phyloP scores from a whole-genome alignment of 2,113 vertebrate species.

The Eclectus roratus region DNA sequence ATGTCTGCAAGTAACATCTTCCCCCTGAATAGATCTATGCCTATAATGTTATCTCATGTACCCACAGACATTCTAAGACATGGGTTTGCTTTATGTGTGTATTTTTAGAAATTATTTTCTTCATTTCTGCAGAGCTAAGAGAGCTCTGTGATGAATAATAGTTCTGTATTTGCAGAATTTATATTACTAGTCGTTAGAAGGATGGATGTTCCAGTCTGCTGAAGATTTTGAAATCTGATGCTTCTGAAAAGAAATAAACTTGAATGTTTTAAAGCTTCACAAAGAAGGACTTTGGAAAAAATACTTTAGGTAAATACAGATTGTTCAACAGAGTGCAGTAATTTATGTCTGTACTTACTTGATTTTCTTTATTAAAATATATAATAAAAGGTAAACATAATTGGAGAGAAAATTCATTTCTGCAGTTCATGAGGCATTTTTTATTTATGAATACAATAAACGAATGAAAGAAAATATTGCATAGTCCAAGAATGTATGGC shows the following conservation, averaged over 20 bases:
- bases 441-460: constrained; percentile 31
- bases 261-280: background rate
- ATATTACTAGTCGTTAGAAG: background rate
- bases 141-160: background rate
- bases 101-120: constrained; percentile 12
- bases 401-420: constrained; percentile 9
- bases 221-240: constrained; percentile 20
- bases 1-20: background rate
- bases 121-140: constrained; percentile 3
- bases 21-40: background rate
- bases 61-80: background rate
- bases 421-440: constrained; percentile 7
- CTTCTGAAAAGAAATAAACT: background rate
- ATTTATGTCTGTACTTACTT: constrained; percentile 6
- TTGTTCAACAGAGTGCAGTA: background rate
- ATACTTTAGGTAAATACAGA: background rate
- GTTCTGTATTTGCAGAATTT: background rate
- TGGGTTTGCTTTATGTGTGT: background rate
- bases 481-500: accelerated
- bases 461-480: background rate
- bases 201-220: constrained; percentile 1
- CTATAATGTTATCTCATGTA: background rate
- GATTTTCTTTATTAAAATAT: background rate
- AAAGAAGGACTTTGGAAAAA: background rate
- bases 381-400: constrained; percentile 9